Conservation (phyloP, 2,113 vertebrate species). For the Scopus umbretta region DNA sequence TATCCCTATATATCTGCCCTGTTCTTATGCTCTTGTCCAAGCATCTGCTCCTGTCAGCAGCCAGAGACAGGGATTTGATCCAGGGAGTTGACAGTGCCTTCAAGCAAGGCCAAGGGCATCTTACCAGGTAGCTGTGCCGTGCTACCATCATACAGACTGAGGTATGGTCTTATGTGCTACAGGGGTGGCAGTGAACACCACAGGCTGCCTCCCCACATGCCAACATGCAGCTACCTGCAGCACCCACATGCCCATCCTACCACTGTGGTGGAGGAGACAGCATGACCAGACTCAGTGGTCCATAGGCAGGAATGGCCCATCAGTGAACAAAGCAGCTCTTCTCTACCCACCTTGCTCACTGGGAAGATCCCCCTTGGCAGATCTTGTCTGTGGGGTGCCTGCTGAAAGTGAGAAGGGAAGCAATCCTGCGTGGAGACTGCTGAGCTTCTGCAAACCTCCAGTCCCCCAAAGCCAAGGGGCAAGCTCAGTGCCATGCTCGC, state of each 20-base stretch:
- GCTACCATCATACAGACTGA: background rate
- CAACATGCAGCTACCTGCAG: background rate
- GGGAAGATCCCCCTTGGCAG: background rate
- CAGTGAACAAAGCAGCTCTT: background rate
- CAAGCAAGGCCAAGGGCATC: background rate
- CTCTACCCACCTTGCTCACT: fast-evolving
- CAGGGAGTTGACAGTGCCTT: background rate
- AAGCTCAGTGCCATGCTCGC: background rate
- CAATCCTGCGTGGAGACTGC: fast-evolving
- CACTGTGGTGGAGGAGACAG: background rate
- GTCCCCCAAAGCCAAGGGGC: background rate
- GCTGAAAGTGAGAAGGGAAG: background rate
- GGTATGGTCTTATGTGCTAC: background rate
- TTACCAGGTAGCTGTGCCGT: background rate
- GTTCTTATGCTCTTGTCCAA: background rate
- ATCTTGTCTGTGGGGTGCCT: fast-evolving
- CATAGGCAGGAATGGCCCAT: fast-evolving
- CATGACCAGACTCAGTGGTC: background rate
- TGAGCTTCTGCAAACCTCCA: background rate
- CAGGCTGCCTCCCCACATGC: background rate
- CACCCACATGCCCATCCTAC: fast-evolving
- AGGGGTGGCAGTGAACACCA: background rate
- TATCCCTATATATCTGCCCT: background rate
- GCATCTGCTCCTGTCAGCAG: background rate
- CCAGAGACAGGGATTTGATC: background rate